Evolutionary conservation across 1,140 invertebrate species (phyloP), one percentile per base, ranked within the genome.

Genomic region (Tachypleus tridentatus): DNA sequence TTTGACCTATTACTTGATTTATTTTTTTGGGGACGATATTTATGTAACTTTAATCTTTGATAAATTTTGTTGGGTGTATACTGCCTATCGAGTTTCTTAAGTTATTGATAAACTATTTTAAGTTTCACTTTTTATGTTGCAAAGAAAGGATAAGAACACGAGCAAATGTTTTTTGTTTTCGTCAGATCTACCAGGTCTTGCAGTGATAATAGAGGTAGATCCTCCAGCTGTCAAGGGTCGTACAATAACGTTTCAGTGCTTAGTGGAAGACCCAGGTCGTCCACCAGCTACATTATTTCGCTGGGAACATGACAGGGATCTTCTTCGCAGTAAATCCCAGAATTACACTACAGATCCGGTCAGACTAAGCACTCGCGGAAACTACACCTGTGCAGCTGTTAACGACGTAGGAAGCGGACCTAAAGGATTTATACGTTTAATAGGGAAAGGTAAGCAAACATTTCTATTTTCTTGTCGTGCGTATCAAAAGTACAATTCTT

Each of bases 321-420:
- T 64, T 4, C 48, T 70, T 47, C 65, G 62, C 10, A 64, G 61
- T 50, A 67, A 60, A 5, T 61, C 62, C 0, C 54, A 67, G 49
- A 67, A 67, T 56, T 64, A 70, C 8, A 65, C 63, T 8, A 69
- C 67, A 29, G 64, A 64, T 7, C 49, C 53, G n/a, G 58, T 69
- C 10, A 51, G 56, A 47, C 57, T 72, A 4, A 61, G 51, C 4
- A 67, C 57, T 49, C 60, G 65, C 53, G 72, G 72, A 11, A 72
- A 72, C 52, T 93, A 91, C 78, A 89, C 88, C 0, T 95, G 92
- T 73, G 81, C 86, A 64, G 89, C 89, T 0, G 82, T 84, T 72
- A 93, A 91, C 74, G 83, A 85, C 48, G 91, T 88, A 4, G 91
- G 91, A 0, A 83, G 85, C 67, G 89, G 90, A 3, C 81, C 83